Evolutionary conservation across 1,140 invertebrate genomes (phyloP), one percentile per base, ranked within the genome.

Genomic region (Drosophila lacteicornis): DNA sequence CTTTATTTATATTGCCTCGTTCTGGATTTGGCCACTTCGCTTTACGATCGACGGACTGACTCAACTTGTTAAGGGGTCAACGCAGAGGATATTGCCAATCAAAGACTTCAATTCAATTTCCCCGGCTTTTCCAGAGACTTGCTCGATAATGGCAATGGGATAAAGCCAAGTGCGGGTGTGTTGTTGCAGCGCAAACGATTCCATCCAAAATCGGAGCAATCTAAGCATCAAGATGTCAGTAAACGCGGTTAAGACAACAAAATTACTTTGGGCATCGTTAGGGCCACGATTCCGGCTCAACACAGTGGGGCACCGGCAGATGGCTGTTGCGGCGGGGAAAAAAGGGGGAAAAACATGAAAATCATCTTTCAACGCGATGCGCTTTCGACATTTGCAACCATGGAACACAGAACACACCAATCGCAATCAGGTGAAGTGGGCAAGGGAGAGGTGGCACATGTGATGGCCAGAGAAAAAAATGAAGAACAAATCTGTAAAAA

Each of bases 201-300:
- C 79, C 81, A 82, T 75, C 90, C 79, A 90, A 91, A 91, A 85
- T 91, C 85, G 79, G 82, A 80, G 79, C 82, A 88, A 87, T 87
- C 82, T 78, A 82, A 68, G 63, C 86, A 85, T 91, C 85, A 91
- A 80, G 74, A 91, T 85, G 85, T 86, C 86, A 88, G 80, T 90
- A 84, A 84, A 82, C 60, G 81, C 79, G 82, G 82, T 76, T 76
- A 82, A 91, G 82, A 91, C 86, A 90, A 85, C 75, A 85, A 90
- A 83, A 85, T 91, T 85, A 80, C 85, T 75, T 69, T 71, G 67
- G 69, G 79, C 81, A 83, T 88, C 80, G 84, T 90, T 90, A 79
- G 74, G 85, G 75, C 49, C 80, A 67, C 65, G 66, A 70, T 75
- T 80, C 59, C 49, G 33, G 70, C 63, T 75, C 40, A 42, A 53